These are phyloP conservation scores for Sebastes ruberrimus DNA, from an alignment of 2,797 vertebrate genomes.

Conservation along the genomic window DNA sequence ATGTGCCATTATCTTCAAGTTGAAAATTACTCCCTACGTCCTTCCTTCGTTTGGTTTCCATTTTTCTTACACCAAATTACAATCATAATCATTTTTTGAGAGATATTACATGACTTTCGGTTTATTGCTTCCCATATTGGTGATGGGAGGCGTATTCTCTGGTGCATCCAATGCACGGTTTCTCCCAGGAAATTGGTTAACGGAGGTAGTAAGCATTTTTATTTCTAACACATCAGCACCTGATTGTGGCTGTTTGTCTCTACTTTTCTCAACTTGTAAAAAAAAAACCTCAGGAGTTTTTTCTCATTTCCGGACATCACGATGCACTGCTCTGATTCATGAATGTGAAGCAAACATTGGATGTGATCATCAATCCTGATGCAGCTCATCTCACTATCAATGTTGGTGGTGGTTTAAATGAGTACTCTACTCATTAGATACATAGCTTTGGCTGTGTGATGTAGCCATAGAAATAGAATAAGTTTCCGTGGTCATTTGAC, in stretches of 20 bases:
- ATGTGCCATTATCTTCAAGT: not conserved
- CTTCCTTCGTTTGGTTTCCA: not conserved
- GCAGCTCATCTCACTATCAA: not conserved
- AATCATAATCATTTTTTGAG: not conserved
- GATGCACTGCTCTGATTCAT: not conserved
- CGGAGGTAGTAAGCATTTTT: not conserved
- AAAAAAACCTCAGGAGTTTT: not conserved
- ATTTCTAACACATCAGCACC: not conserved
- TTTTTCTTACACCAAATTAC: not conserved
- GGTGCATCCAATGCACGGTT: not conserved
- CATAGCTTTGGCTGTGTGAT: not conserved
- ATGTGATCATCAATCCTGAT: not conserved
- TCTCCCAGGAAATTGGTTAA: not conserved
- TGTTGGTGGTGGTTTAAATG: not conserved
- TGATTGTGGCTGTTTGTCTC: not conserved
- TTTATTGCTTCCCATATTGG: constrained; percentile 1
- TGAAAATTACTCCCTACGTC: constrained; percentile 9
- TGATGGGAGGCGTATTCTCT: not conserved
- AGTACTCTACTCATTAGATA: not conserved
- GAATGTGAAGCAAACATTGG: not conserved
- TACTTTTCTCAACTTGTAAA: not conserved
- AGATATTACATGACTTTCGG: not conserved
- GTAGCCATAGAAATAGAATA: not conserved
- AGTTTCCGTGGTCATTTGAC: too few relatives aligned
- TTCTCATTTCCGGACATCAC: not conserved